phyloP scores from a whole-genome alignment of 2,113 vertebrate species.

The western clawed frog (Xenopus tropicalis) region DNA sequence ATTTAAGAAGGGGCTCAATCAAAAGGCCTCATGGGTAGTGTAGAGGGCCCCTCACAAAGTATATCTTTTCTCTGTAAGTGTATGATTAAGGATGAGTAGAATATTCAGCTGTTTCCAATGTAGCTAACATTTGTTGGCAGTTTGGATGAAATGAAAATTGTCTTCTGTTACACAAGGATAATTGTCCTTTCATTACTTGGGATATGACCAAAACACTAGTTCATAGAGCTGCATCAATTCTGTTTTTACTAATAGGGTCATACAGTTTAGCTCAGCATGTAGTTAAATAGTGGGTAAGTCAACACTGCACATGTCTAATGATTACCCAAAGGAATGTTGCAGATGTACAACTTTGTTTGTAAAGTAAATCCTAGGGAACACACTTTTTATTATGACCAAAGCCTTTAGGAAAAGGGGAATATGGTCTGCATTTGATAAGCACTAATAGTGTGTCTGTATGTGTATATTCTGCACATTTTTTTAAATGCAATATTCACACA shows the following conservation, averaged over 20 bases:
- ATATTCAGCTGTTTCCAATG: neutral
- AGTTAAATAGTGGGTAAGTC: neutral
- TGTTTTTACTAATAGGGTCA: neutral
- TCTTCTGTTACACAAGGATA: neutral
- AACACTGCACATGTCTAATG: neutral
- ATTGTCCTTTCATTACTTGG: neutral
- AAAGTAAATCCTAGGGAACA: neutral
- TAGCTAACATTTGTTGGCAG: no score
- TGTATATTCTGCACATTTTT: no score
- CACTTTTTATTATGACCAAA: neutral
- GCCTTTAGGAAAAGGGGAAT: neutral
- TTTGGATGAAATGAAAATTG: neutral
- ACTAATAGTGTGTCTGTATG: no score
- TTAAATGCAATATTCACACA: no score
- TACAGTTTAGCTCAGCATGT: neutral
- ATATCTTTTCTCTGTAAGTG: no score
- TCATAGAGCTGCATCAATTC: neutral
- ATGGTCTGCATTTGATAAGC: no score
- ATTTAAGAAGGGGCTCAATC: no score
- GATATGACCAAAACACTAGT: neutral
- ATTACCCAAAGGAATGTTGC: conserved; percentile 5
- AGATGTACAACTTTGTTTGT: neutral
- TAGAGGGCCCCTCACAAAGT: no score
- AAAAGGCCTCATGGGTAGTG: no score
- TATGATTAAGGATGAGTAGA: neutral